Conservation (phyloP, 2,113 vertebrate species). For the Zingel zingel region DNA sequence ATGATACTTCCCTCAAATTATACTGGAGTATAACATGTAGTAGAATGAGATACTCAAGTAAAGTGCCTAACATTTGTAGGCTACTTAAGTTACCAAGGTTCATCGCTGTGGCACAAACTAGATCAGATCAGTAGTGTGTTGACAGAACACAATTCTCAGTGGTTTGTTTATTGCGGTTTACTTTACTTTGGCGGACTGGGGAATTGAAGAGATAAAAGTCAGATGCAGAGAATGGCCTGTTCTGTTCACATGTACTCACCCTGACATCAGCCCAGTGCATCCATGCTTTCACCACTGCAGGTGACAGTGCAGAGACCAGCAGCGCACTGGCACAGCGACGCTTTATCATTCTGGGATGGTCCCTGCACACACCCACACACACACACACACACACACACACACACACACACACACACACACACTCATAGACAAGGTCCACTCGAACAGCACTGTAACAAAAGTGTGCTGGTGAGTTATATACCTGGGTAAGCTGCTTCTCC, state of each 20-base stretch:
- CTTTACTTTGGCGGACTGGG: not conserved
- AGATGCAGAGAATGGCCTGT: not conserved
- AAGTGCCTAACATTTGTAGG: not conserved
- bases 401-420: slow-evolving; percentile 7
- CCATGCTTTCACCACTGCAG: slow-evolving; percentile 84
- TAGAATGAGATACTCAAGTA: not conserved
- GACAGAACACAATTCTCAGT: not conserved
- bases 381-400: slow-evolving; percentile 14
- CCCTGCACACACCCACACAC: slow-evolving; percentile 48
- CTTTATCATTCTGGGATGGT: slow-evolving; percentile 87
- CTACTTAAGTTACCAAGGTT: too few species aligned
- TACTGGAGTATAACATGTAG: not conserved
- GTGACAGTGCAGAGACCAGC: slow-evolving; percentile 84
- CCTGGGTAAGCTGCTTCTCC: slow-evolving; percentile 86
- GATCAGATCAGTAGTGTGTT: not conserved
- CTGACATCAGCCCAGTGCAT: slow-evolving; percentile 57
- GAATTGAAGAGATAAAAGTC: not conserved
- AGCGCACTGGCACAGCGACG: slow-evolving; percentile 86
- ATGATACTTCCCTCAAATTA: not conserved
- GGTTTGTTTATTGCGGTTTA: not conserved
- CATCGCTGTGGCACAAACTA: not conserved
- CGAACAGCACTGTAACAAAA: not conserved
- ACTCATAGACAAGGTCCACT: not conserved
- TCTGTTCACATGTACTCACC: slow-evolving; percentile 39
- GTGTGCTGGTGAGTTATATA: slow-evolving; percentile 8